Evolutionary conservation across 2,888 invertebrate genomes (phyloP), one percentile per base, ranked within the genome.

Genomic region (Agonum fuliginosum): DNA sequence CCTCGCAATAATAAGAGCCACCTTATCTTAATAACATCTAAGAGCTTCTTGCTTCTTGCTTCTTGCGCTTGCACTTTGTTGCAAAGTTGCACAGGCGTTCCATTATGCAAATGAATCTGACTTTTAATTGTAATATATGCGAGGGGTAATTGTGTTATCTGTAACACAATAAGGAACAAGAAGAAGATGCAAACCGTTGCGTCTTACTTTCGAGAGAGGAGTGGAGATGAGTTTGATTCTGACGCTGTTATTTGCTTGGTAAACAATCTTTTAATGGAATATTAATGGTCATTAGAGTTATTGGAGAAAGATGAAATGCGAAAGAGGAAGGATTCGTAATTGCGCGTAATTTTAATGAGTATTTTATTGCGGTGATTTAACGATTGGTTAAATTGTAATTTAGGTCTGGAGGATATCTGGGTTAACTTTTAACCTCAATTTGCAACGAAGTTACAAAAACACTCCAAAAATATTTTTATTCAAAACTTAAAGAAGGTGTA

Each of bases 121-220:
- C 62, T 62, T 62, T 62, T 62, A 62, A 62, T 62, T 62, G 62
- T 62, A 62, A 62, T 62, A 62, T 34, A 62, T 62, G 30, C 37
- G n/a, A 30, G 37, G n/a, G 14, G 34, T 62, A 62, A 62, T 62
- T 62, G 19, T 19, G 37, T 62, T 62, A 34, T 62, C 34, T 43
- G 46, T 43, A 69, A 43, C 43, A 46, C 27, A 70, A 46, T 70
- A 70, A 43, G 70, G 24, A 3, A 12, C 24, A 24, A 14, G 58
- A 27, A 10, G 24, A 10, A 30, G 62, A 37, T 17, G 30, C 30
- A 58, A 27, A 62, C 12, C 17, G 8, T 30, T 10, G 22, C 30
- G 2, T 12, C 58, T 22, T 24, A 22, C n/a, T 62, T 62, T 48
- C 20, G 48, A 1, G 14, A 8, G 12, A 2, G 8, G 12, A 5